These are phyloP conservation scores for Drosophila kanapiae DNA, from an alignment of 1,140 invertebrate species.

Conservation along the genomic window DNA sequence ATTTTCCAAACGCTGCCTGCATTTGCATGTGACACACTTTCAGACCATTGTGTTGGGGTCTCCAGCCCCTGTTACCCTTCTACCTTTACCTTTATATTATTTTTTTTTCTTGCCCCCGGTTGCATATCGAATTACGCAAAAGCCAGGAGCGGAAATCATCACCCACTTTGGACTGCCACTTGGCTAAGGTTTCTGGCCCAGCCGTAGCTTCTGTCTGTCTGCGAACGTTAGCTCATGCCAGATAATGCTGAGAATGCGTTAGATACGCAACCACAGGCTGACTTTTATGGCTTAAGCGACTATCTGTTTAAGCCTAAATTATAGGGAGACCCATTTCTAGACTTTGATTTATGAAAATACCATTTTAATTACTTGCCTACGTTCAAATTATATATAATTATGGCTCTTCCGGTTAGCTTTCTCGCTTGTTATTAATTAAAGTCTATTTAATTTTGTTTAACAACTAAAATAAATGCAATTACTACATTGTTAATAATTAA, in stretches of 20 bases:
- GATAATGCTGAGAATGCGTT: conserved; percentile 12
- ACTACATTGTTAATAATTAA: background rate
- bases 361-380: too few relatives aligned
- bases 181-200: conserved; percentile 42
- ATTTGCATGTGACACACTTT: conserved; percentile 82
- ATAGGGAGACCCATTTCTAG: background rate
- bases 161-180: conserved; percentile 57
- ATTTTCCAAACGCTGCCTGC: conserved; percentile 58
- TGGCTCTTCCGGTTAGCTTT: background rate
- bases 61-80: background rate
- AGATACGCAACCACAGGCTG: background rate
- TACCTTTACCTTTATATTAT: background rate
- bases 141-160: conserved; percentile 67
- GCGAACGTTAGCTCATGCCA: conserved; percentile 6
- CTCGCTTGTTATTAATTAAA: background rate
- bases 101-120: conserved; percentile 27
- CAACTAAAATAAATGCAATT: background rate
- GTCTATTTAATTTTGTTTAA: background rate
- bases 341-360: background rate
- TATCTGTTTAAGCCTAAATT: background rate
- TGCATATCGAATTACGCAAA: conserved; percentile 74
- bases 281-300: conserved; percentile 13
- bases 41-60: conserved; percentile 42
- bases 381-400: background rate
- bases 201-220: conserved; percentile 20